Conservation (phyloP, 2,888 invertebrate species). For the Campoplex capitator region DNA sequence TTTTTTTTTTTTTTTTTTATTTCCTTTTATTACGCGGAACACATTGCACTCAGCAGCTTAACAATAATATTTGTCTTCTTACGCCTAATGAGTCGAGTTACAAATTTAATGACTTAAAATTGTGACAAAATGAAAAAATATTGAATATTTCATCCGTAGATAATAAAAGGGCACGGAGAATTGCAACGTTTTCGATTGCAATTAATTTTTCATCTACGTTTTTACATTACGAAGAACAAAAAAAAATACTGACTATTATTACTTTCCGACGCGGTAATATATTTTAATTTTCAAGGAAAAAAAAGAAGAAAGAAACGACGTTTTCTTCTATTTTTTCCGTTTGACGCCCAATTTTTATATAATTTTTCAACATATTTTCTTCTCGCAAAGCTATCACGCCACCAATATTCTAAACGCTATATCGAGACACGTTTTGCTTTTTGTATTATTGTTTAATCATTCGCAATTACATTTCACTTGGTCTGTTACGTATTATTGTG, state of each 20-base stretch:
- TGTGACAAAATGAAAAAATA: slow-evolving; percentile 19
- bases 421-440: slow-evolving; percentile 46
- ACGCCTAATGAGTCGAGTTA: slow-evolving; percentile 68
- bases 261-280: slow-evolving; percentile 53
- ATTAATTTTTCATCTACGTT: slow-evolving; percentile 62
- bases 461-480: slow-evolving; percentile 56
- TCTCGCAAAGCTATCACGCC: slow-evolving; percentile 54
- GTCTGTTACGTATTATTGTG: slow-evolving; percentile 52
- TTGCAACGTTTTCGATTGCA: slow-evolving; percentile 47
- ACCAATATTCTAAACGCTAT: slow-evolving; percentile 58
- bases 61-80: slow-evolving; percentile 70
- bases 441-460: slow-evolving; percentile 6
- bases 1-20: slow-evolving; percentile 73
- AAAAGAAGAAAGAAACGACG: background rate
- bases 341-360: slow-evolving; percentile 15
- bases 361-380: slow-evolving; percentile 30
- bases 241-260: slow-evolving; percentile 74
- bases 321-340: slow-evolving; percentile 13
- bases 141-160: slow-evolving; percentile 56
- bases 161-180: slow-evolving; percentile 42
- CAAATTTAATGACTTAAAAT: slow-evolving; percentile 63
- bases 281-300: slow-evolving; percentile 31
- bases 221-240: slow-evolving; percentile 67
- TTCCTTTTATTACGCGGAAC: slow-evolving; percentile 76
- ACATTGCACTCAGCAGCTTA: slow-evolving; percentile 81